Evolutionary conservation across 1,140 invertebrate genomes (phyloP), one percentile per base, ranked within the genome.

Genomic region (Lordiphosa clarofinis): DNA sequence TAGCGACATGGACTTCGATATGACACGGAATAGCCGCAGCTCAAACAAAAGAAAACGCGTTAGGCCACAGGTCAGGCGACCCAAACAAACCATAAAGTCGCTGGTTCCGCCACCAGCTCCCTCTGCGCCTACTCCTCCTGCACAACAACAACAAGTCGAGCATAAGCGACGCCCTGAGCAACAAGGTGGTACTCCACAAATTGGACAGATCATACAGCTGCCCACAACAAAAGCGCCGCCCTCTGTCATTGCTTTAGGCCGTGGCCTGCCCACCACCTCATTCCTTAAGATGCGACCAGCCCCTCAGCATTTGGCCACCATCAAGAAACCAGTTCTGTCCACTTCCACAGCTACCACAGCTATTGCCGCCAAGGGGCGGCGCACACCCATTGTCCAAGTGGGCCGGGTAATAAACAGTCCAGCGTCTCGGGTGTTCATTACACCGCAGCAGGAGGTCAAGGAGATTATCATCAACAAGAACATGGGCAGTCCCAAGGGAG

Each of bases 381-480:
- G 65, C 7, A 59, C 56, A 1, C 82, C 81, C 0, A 38, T 69
- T 33, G 65, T 86, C 1, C 60, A 79, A 11, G 28, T 79, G 36
- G 60, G 56, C 4, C 48, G 46, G 38, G 35, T 63, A 3, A 4
- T 47, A 0, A 60, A 54, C 28, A 37, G 50, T 5, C 19, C 52
- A 1, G 7, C 46, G 8, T 24, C 71, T 1, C 43, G 44, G 0
- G 54, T 35, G 7, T 81, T 73, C n/a, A 38, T 11, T 3, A 63
- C 38, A 6, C 61, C 66, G 2, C 48, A 73, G 1, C 87, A 88
- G 39, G 64, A 82, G 3, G 64, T 88, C 5, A 88, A 88, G 31
- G 81, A 88, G 66, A 88, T 88, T 63, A 50, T 87, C 4, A 88
- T 88, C 1, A 88, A 88, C 43, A 88, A 88, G 49, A 82, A 82